Base-by-base conservation (phyloP, 2,113 vertebrate genomes). In the Caranx melampygus region DNA sequence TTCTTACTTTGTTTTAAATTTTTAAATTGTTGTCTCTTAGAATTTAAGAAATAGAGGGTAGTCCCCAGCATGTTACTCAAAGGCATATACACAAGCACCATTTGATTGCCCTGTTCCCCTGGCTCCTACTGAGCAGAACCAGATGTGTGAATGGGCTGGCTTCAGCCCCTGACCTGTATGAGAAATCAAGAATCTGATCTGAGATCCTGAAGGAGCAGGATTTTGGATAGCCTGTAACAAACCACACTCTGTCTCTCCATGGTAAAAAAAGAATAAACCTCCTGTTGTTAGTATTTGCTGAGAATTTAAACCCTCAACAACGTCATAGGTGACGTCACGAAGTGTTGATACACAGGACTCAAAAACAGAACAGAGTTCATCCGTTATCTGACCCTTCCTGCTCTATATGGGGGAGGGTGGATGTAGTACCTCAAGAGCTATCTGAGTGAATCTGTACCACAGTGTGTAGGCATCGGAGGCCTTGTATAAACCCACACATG, bases 181-280 rank as follows among this genome's bases (percentile, higher is more conserved):
- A 40, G 6, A 57, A 65, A 72, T 35, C 18, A 15, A 60, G 14
- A 79, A 47, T 68, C 42, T 66, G 33, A 26, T 26, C 49, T 68
- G 45, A 65, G 40, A 73, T 63, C 72, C 37, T 77, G 55, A 58
- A 72, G 55, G 33, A 62, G 35, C 40, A 34, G 61, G 60, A 78
- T 86, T 68, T 66, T 61, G 57, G 68, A 86, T 54, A 55, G 82
- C n/a, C 58, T 55, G 34, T 58, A 54, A 73, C 59, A 59, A 82
- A 85, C 54, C 11, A 26, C 21, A 33, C 44, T 42, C 52, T 12
- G 20, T 75, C 70, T 63, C 45, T 66, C 78, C 26, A 47, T 14
- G 52, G 57, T 66, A 61, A 4, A 45, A 42, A 15, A 72, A 11
- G 63, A 67, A 63, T 1, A 78, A 70, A 59, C 14, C 16, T 10